A percentile compares a stretch with the other conserved stretches of the same genome.
These are phyloP conservation scores for Peromyscus polionotus DNA, from an alignment of 2,113 vertebrate species.

Conservation along the genomic window DNA sequence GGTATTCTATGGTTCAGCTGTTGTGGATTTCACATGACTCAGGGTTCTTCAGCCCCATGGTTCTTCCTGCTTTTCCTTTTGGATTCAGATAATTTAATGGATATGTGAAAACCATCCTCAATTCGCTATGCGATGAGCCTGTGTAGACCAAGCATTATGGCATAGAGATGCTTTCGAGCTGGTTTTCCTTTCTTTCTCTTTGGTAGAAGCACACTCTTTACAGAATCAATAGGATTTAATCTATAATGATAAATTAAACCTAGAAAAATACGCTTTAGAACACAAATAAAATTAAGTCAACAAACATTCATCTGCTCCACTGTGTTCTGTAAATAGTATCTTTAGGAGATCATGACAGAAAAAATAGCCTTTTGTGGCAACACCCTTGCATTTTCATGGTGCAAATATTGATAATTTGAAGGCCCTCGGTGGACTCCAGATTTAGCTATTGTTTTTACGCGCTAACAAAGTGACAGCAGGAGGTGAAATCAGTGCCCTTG, in stretches of 20 bases:
- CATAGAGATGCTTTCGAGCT: conserved; percentile 34
- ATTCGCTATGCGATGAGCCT: conserved; percentile 76
- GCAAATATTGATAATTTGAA: conserved; percentile 95
- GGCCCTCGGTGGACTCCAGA: conserved; percentile 90
- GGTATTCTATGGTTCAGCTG: conserved; percentile 53
- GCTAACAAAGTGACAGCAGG: conserved; percentile 93
- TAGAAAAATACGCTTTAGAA: conserved; percentile 84
- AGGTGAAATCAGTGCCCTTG: conserved; percentile 95
- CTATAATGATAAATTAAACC: conserved; percentile 77
- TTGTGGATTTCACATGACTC: conserved; percentile 78
- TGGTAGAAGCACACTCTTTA: conserved; percentile 32
- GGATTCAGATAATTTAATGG: conserved; percentile 58
- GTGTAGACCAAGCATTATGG: conserved; percentile 70
- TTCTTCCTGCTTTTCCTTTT: conserved; percentile 71
- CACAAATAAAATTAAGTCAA: conserved; percentile 86
- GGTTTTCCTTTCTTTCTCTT: conserved; percentile 21
- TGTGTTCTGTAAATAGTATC: conserved; percentile 83
- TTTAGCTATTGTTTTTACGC: conserved; percentile 93
- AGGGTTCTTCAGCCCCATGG: conserved; percentile 71
- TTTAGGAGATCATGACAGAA: conserved; percentile 85
- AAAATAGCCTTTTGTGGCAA: conserved; percentile 86
- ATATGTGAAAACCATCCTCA: conserved; percentile 71
- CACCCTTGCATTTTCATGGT: conserved; percentile 88
- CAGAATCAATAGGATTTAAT: conserved; percentile 78
- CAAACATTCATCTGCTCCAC: conserved; percentile 81